Base-by-base conservation (phyloP, 2,888 invertebrate genomes). In the Drosophila atroscutellata region DNA sequence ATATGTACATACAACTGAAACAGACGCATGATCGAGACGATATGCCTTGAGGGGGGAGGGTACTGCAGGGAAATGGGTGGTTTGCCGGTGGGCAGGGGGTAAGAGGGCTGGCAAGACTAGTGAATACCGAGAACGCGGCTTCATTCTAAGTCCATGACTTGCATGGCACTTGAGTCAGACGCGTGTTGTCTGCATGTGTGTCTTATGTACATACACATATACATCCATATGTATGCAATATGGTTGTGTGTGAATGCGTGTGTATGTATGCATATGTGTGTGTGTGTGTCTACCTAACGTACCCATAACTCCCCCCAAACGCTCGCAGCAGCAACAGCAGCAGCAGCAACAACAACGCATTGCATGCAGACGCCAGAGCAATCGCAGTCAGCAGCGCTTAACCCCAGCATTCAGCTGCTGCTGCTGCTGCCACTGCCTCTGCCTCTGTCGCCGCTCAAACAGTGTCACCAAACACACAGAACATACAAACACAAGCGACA, bases 351-450 rank as follows among this genome's bases (percentile, higher is more conserved):
- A 42, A 49, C 62, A 70, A 56, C 77, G 59, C 69, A 65, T 77
- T 81, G 81, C 81, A 67, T 78, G 80, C 80, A 79, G 82, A 82
- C 63, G 74, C 62, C 59, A 70, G 52, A 45, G 57, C 60, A 54
- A 56, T 57, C 60, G 67, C 54, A 54, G 34, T 59, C 45, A 36
- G 24, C 45, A 66, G 34, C 9, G 8, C 13, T 55, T 26, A 4
- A 45, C 11, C 56, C 13, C 39, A 24, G 11, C 45, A 13, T 28
- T 20, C 57, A 49, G 45, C 45, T 37, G 57, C 26, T 20, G 18
- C 42, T 18, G n/a, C 39, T 20, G 13, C 39, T 39, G 18, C n/a
- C n/a, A 4, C 18, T 18, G 39, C 9, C 18, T 39, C 39, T 39
- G 39, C n/a, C 39, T 9, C 39, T 9, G n/a, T 18, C 11, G 11